Base-by-base conservation (phyloP, 2,888 invertebrate genomes). In the Trichogramma evanescens region DNA sequence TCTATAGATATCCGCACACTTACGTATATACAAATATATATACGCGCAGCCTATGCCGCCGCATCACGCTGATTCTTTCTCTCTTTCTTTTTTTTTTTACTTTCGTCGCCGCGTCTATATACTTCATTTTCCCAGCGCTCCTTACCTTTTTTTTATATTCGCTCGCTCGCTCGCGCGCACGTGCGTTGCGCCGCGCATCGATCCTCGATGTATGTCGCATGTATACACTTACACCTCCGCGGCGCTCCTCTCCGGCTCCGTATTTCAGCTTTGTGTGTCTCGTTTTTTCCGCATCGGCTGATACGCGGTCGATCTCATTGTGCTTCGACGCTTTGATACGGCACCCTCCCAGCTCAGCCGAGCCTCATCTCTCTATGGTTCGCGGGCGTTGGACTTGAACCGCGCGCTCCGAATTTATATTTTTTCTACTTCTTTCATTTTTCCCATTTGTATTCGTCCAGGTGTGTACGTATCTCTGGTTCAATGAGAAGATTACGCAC, bases 231-330 rank as follows among this genome's bases (percentile, higher is more conserved):
- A 45, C 9, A n/a, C 44, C 46, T 54, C 54, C 41, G 7, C 39
- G 38, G 26, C 26, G 50, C 7, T 26, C 41, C 39, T 9, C 9
- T 9, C 6, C 38, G 39, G 6, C 4, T 40, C 41, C 48, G 13
- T 26, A n/a, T 38, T 40, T 44, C 10, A 8, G 8, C 44, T 53
- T 41, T 42, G 50, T 1, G 45, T 26, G 26, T 2, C 26, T 26
- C 44, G 56, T 50, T 54, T 54, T 61, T 58, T 55, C 54, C 58
- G 55, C 62, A 58, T 62, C 51, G 50, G 38, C 52, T 39, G 50
- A 53, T 50, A 9, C 8, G 7, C n/a, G 10, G 5, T 38, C n/a
- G 41, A 50, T 56, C 10, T 50, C 42, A 56, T 56, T 54, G 56
- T 43, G 53, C 13, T 45, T 10, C n/a, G 38, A 38, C 42, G 41